Evolutionary conservation across 2,888 invertebrate species (phyloP), one percentile per base, ranked within the genome.

Genomic region (Synanthedon tipuliformis): DNA sequence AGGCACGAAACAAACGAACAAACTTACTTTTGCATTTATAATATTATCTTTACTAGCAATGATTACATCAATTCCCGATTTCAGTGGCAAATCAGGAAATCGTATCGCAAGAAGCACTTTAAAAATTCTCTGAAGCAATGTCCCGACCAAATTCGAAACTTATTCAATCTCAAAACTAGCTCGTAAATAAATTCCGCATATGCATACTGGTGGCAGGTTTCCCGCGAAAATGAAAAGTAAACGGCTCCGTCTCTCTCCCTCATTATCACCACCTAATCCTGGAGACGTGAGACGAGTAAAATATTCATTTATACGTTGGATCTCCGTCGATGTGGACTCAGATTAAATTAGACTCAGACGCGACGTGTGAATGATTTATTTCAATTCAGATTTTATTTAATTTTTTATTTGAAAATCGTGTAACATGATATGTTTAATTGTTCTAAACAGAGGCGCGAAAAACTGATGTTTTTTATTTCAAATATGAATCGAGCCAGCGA

Each of bases 141-240:
- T 55, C 52, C 57, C 56, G 61, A 58, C 56, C 55, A 57, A 60
- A 67, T 69, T 68, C 61, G 58, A 59, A 68, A 65, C 61, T 64
- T 63, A 60, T 58, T 56, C 65, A 59, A 61, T 63, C 62, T 59
- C 52, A 57, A 59, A 60, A 56, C 61, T 57, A 56, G 61, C 56
- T 57, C 58, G 45, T 48, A 52, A 54, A 53, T 53, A 34, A 18
- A 49, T 52, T 52, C 51, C 50, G 54, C 62, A 59, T 58, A 66
- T 66, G 66, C 65, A 48, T 13, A 48, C 50, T 41, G 27, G 55
- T 55, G 41, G 41, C 12, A 48, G 41, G 45, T 15, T 15, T 23
- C 27, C 23, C 53, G 15, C 56, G 67, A 65, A 68, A 73, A 78
- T 77, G 71, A 71, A 78, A 78, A 73, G 78, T 71, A 77, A 79